Percentiles rank a stretch among this genome's conserved stretches.
Conservation (phyloP, 2,888 invertebrate species). For the Poecilobothrus nobilitatus region DNA sequence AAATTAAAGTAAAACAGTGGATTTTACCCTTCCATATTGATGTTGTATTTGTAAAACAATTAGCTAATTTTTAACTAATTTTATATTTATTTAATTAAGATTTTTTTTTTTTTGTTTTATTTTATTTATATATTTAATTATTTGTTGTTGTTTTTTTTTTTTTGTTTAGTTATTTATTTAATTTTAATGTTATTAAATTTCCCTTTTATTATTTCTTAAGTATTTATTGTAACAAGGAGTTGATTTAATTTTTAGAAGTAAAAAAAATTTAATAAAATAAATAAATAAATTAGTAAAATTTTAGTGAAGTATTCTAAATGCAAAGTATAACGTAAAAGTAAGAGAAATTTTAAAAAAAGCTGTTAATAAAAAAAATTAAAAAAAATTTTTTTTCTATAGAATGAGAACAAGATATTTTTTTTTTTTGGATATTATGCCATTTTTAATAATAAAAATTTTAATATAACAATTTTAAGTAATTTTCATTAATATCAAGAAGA, state of each 20-base stretch:
- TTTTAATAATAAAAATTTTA: too few relatives aligned
- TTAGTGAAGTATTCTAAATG: too few relatives aligned
- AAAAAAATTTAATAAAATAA: too few relatives aligned
- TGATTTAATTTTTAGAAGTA: neutral
- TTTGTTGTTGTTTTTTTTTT: neutral
- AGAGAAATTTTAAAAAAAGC: too few relatives aligned
- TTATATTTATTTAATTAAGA: neutral
- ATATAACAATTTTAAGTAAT: too few relatives aligned
- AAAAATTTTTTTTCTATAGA: too few relatives aligned
- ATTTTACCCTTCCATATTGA: slow-evolving; percentile 41
- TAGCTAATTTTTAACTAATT: slow-evolving; percentile 15
- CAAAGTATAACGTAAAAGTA: too few relatives aligned
- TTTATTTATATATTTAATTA: neutral
- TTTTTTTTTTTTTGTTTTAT: neutral
- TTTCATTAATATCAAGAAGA: too few relatives aligned
- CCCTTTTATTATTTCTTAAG: neutral
- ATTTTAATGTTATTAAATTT: neutral
- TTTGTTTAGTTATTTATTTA: neutral
- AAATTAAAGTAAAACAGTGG: slow-evolving; percentile 44
- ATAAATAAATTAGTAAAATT: too few relatives aligned
- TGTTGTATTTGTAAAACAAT: slow-evolving; percentile 22
- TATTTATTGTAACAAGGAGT: neutral
- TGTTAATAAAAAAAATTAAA: too few relatives aligned
- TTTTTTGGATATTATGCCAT: too few relatives aligned
- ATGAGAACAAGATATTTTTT: too few relatives aligned